Conservation (phyloP, 2,888 invertebrate genomes). For the Macrophya annulata region DNA sequence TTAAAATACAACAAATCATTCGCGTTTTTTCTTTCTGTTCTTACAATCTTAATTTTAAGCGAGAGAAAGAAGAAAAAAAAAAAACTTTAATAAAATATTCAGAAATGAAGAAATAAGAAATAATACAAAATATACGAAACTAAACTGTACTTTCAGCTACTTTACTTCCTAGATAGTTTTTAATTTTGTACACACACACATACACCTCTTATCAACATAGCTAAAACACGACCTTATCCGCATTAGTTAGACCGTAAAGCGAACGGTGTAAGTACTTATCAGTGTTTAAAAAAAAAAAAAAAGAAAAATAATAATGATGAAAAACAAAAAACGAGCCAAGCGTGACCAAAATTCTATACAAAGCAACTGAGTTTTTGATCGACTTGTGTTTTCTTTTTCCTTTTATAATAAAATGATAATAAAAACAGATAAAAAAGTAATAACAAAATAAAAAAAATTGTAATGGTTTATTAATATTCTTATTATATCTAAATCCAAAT, state of each 20-base stretch:
- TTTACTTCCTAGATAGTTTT: neutral
- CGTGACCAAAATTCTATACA: slow-evolving; percentile 17
- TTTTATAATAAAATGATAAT: slow-evolving; percentile 36
- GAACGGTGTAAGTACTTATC: neutral
- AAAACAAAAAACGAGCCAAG: neutral
- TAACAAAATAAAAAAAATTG: neutral
- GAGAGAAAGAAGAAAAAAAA: too few relatives aligned
- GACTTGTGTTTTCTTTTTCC: slow-evolving; percentile 7
- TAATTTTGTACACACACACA: neutral
- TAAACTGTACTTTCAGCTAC: too few relatives aligned
- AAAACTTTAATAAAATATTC: too few relatives aligned
- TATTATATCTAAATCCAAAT: neutral
- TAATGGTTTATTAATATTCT: neutral
- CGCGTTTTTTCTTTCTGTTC: neutral
- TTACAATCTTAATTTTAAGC: too few relatives aligned
- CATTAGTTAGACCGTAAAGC: neutral
- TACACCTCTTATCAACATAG: neutral
- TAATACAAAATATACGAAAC: too few relatives aligned
- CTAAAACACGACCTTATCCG: neutral
- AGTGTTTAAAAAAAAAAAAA: neutral
- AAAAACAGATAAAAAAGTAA: too few relatives aligned
- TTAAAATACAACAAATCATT: neutral
- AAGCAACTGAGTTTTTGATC: neutral
- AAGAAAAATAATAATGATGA: neutral
- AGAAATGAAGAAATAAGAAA: too few relatives aligned